phyloP scores from a whole-genome alignment of 2,888 invertebrate species.

The Aspidiotus destructor region DNA sequence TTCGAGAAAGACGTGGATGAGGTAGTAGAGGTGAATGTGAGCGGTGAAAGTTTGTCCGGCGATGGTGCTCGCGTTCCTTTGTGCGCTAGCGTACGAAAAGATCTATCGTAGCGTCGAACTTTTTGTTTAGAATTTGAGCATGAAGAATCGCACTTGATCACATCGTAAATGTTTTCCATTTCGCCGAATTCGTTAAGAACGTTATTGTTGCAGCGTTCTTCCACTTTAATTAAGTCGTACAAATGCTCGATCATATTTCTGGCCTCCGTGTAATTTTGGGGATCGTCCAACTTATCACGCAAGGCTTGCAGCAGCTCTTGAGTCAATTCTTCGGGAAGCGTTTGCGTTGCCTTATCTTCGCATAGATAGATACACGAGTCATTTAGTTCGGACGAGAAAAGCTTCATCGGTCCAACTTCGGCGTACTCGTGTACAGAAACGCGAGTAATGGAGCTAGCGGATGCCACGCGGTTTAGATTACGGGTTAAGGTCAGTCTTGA shows the following conservation, averaged over 20 bases:
- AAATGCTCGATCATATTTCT: constrained; percentile 66
- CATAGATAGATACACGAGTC: constrained; percentile 37
- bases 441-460: constrained; percentile 52
- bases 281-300: constrained; percentile 58
- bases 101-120: constrained; percentile 38
- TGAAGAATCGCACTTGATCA: background rate
- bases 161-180: constrained; percentile 20
- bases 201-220: constrained; percentile 54
- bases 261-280: constrained; percentile 62
- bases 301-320: constrained; percentile 60
- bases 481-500: background rate
- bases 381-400: constrained; percentile 40
- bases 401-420: constrained; percentile 46
- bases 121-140: constrained; percentile 1
- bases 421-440: constrained; percentile 55
- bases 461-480: constrained; percentile 40
- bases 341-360: constrained; percentile 54
- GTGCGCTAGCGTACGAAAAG: constrained; percentile 39
- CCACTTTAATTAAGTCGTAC: constrained; percentile 62
- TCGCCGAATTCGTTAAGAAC: constrained; percentile 33
- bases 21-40: constrained; percentile 34
- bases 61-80: constrained; percentile 53
- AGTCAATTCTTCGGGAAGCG: constrained; percentile 63
- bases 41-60: constrained; percentile 49
- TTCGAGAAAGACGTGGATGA: constrained; percentile 9